Conservation (phyloP, 2,888 invertebrate species). For the Aleiodes testaceus region DNA sequence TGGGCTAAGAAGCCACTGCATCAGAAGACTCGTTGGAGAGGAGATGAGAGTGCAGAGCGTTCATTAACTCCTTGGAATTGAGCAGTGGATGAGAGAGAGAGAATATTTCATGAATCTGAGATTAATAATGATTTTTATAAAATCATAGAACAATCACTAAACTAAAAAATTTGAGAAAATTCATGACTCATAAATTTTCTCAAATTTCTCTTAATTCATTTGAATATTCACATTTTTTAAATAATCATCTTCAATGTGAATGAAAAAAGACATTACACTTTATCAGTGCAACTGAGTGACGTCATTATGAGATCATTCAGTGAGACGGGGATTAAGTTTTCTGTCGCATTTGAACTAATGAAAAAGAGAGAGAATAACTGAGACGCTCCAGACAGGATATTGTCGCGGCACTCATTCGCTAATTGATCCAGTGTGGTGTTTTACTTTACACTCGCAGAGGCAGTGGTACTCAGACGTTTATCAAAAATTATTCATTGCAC, state of each 20-base stretch:
- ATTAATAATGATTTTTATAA: background rate
- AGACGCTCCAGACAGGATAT: conserved; percentile 66
- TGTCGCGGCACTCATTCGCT: conserved; percentile 68
- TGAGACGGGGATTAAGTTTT: conserved; percentile 30
- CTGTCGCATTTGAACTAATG: conserved; percentile 31
- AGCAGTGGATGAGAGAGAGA: conserved; percentile 39
- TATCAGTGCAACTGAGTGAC: conserved; percentile 31
- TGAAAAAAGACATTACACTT: background rate
- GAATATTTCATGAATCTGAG: background rate
- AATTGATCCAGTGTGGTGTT: conserved; percentile 69
- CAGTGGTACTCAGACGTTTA: conserved; percentile 60
- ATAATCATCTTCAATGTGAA: background rate
- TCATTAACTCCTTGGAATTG: conserved; percentile 61
- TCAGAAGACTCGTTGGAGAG: conserved; percentile 54
- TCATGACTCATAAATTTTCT: no score
- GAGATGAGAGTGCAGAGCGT: conserved; percentile 57
- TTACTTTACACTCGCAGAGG: conserved; percentile 60
- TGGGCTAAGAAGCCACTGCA: conserved; percentile 67
- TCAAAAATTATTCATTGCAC: background rate
- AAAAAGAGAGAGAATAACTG: conserved; percentile 43
- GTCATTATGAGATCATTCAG: conserved; percentile 52
- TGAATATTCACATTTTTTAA: no score
- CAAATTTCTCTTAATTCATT: no score
- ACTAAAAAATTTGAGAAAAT: no score
- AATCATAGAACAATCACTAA: background rate